Evolutionary conservation across 2,888 invertebrate genomes (phyloP).

Genomic region (Conchocele bisecta): DNA sequence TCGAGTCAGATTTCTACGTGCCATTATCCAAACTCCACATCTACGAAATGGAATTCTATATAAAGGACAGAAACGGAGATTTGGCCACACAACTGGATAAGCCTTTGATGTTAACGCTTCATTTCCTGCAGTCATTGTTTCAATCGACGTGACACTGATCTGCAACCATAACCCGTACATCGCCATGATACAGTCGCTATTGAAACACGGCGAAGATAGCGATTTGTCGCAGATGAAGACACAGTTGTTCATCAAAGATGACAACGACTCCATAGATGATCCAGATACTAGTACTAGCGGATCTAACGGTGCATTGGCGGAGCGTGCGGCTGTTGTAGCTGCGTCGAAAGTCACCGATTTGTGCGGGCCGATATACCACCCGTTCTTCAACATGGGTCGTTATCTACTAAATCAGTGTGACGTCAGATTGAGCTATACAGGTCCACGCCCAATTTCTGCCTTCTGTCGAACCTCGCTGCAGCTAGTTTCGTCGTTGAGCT

Average conservation of each 20-base stretch:
- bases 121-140: slow-evolving; percentile 24
- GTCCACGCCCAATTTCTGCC: neutral
- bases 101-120: slow-evolving; percentile 1
- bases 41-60: neutral
- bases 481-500: neutral
- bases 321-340: too few species aligned
- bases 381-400: neutral
- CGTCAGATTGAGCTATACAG: slow-evolving; percentile 8
- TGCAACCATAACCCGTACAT: slow-evolving; percentile 44
- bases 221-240: slow-evolving; percentile 10
- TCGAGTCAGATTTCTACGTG: slow-evolving; percentile 2
- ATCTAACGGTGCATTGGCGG: too few species aligned
- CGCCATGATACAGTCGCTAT: slow-evolving; percentile 33
- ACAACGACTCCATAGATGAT: slow-evolving; percentile 24
- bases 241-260: slow-evolving; percentile 32
- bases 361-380: slow-evolving; percentile 32
- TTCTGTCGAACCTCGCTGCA: neutral
- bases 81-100: neutral
- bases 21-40: neutral
- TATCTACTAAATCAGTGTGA: slow-evolving; percentile 7
- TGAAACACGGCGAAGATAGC: slow-evolving; percentile 30
- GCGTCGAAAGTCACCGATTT: too few species aligned
- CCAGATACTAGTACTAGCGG: too few species aligned
- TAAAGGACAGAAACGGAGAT: neutral
- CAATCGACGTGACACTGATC: slow-evolving; percentile 29